Evolutionary conservation across 2,888 invertebrate genomes (phyloP), one percentile per base, ranked within the genome.

Genomic region (Coleophora deauratella): DNA sequence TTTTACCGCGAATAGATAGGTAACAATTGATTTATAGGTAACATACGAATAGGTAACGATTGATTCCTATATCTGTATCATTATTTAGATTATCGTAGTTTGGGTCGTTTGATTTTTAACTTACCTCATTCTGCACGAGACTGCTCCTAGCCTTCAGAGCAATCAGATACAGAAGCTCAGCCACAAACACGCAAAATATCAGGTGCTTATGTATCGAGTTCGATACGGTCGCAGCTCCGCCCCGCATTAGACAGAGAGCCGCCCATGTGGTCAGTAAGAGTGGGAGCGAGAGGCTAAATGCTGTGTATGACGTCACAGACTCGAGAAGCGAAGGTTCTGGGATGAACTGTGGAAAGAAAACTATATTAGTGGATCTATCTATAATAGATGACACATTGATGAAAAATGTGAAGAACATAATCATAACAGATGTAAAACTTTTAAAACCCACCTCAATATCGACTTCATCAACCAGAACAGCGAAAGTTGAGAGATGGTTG

Each of bases 161-260:
- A 10, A 96, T 87, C 38, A 98, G 88, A 70, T 96, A 98, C 27
- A 97, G 76, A 21, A 96, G 70, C 66, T 97, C 94, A 0, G 94
- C 93, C 56, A 94, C 86, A 63, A 98, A 93, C 14, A 97, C 92
- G 62, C 95, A 95, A 47, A 97, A 88, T n/a, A 97, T 92, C 8
- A 98, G 88, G 69, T 98, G 97, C 64, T 96, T 95, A 65, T 97
- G 94, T 49, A 98, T 97, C 13, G 94, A 94, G 74, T 97, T 97
- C 35, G 96, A 95, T 57, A 98, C 98, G 0, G 95, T 95, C 43
- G 93, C 91, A 0, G 89, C 82, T 11, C 93, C 92, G 1, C 96
- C 96, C 6, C 95, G 88, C 55, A 97, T 90, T 35, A 95, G 77
- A 32, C 93, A 93, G 38, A 98, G 82, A 13, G 96, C 93, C 8